phyloP scores from a whole-genome alignment of 2,113 vertebrate genomes.

The Nymphicus hollandicus region DNA sequence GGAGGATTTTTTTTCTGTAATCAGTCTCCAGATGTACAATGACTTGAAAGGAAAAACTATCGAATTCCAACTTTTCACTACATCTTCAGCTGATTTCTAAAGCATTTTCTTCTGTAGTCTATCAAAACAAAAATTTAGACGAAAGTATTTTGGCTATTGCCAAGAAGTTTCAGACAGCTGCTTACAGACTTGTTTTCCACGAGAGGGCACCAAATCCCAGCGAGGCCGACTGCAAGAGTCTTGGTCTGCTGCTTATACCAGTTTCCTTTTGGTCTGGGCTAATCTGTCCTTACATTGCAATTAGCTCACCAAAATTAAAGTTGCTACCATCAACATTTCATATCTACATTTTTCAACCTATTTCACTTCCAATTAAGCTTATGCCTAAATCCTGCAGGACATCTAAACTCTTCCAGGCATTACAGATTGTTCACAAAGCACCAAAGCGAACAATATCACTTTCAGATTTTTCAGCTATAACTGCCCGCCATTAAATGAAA shows the following conservation, averaged over 20 bases:
- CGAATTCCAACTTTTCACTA: neutral
- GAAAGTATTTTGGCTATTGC: neutral
- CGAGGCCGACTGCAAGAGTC: accelerated
- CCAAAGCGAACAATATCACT: neutral
- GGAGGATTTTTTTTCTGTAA: neutral
- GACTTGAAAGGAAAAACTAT: neutral
- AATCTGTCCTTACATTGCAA: neutral
- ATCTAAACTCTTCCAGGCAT: neutral
- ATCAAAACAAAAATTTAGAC: neutral
- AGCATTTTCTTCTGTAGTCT: neutral
- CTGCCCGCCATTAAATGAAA: neutral
- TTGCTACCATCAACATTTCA: neutral
- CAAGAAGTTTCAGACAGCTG: neutral
- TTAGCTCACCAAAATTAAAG: neutral
- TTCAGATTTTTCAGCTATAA: neutral
- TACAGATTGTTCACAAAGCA: neutral
- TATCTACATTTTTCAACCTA: neutral
- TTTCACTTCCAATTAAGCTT: neutral
- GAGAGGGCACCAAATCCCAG: neutral
- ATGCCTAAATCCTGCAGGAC: neutral
- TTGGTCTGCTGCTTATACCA: neutral
- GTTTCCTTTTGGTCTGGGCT: neutral
- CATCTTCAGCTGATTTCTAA: neutral
- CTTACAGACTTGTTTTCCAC: neutral
- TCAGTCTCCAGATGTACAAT: neutral